phyloP scores from a whole-genome alignment of 1,140 invertebrate species.

The Stegodyphus mimosarum region DNA sequence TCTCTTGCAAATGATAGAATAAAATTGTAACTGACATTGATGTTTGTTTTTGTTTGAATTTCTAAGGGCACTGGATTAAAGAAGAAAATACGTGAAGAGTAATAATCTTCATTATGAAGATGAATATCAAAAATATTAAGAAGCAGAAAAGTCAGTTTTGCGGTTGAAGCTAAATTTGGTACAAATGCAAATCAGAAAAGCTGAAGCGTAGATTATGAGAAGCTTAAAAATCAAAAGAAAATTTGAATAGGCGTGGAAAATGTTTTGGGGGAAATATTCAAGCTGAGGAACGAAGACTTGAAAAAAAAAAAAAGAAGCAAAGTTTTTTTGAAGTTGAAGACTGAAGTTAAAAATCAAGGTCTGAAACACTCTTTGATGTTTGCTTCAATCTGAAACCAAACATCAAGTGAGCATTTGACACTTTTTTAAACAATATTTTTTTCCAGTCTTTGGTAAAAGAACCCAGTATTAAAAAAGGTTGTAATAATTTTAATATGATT shows the following conservation, averaged over 20 bases:
- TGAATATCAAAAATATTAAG: slow-evolving; percentile 41
- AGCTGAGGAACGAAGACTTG: slow-evolving; percentile 31
- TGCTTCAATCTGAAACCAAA: slow-evolving; percentile 53
- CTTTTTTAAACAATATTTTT: neutral
- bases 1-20: slow-evolving; percentile 46
- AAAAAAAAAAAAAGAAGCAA: slow-evolving; percentile 21
- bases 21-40: slow-evolving; percentile 54
- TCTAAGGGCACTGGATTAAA: slow-evolving; percentile 53
- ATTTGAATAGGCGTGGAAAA: slow-evolving; percentile 10
- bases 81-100: slow-evolving; percentile 46
- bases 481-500: no score
- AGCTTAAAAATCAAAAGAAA: slow-evolving; percentile 19
- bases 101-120: slow-evolving; percentile 49
- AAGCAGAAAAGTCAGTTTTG: slow-evolving; percentile 36
- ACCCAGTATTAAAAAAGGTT: no score
- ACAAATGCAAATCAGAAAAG: slow-evolving; percentile 6
- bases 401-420: slow-evolving; percentile 54
- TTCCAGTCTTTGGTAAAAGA: neutral
- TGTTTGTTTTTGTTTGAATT: slow-evolving; percentile 60
- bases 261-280: slow-evolving; percentile 19
- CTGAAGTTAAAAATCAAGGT: slow-evolving; percentile 28
- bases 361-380: slow-evolving; percentile 54
- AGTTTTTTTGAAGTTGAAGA: slow-evolving; percentile 56
- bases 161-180: slow-evolving; percentile 19
- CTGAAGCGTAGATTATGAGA: slow-evolving; percentile 38